Evolutionary conservation across 2,113 vertebrate genomes (phyloP), one percentile per base, ranked within the genome.

Genomic region (Xyliphius kryptos): DNA sequence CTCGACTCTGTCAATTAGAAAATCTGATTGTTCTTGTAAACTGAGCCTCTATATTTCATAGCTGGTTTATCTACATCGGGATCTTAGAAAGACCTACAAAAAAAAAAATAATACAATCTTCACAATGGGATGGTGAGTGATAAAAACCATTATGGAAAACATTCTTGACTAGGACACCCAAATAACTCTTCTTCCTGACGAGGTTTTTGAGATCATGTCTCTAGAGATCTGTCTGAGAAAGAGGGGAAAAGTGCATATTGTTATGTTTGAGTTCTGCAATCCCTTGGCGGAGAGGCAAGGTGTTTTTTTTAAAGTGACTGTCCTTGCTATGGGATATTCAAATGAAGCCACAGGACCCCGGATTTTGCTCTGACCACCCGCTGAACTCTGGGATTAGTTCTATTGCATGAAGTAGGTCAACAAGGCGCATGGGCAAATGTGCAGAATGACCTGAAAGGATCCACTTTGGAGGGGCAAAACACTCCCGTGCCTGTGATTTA

Each of bases 381-480:
- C 75, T 66, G 77, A 78, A 83, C 65, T 73, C 51, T 54, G 78
- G 83, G 84, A 87, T 87, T 86, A 88, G 80, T 85, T 81, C 81
- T 82, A 87, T 79, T 82, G 78, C 77, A 82, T 78, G 83, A 88
- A 86, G 76, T 86, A 86, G 85, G 87, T 89, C 86, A 87, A 83
- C 79, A 85, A 83, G 82, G 84, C 75, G 73, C 75, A 71, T 78
- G 78, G 56, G 69, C 62, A 73, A 74, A 63, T n/a, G 50, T 63
- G 70, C 73, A 76, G 55, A 61, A 55, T 70, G 70, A 75, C 74
- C 44, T 44, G 13, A 15, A 61, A 68, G 76, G 60, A 61, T 74
- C 72, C 75, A 76, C 59, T 74, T 68, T 12, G 2, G 57, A 5
- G n/a, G 10, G 44, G 21, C 2, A 59, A 47, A 41, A 17, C 20